These are phyloP conservation scores for Artibeus lituratus DNA, from an alignment of 2,797 vertebrate species.

Conservation along the genomic window DNA sequence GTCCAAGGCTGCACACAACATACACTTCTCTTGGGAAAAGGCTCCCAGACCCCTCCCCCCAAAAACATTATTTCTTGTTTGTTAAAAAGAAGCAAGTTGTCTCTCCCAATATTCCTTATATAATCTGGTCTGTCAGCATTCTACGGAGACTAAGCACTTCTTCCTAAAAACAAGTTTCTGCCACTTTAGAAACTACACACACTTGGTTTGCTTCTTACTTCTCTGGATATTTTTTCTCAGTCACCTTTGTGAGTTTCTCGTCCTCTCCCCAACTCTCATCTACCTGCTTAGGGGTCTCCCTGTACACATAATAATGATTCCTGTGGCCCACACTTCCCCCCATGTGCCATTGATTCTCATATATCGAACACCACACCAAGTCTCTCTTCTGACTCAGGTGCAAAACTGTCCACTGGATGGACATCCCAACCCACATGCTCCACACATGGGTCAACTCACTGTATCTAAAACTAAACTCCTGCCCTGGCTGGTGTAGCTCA, in stretches of 20 bases:
- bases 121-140: background rate
- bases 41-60: rapidly evolving
- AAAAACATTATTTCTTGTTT: background rate
- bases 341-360: background rate
- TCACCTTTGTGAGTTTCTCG: background rate
- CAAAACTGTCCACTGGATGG: background rate
- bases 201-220: background rate
- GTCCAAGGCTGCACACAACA: background rate
- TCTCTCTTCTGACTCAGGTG: background rate
- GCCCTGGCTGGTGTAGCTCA: no score
- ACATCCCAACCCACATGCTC: background rate
- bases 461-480: background rate
- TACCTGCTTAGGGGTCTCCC: background rate
- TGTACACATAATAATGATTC: background rate
- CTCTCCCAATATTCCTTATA: background rate
- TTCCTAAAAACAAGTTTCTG: background rate
- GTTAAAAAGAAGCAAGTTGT: background rate
- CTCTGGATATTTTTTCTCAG: background rate
- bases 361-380: background rate
- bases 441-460: background rate
- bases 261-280: background rate
- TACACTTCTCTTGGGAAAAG: background rate
- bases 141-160: background rate
- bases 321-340: background rate
- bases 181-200: background rate